Base-by-base conservation (phyloP, 1,140 invertebrate species). In the Anastrepha obliqua region DNA sequence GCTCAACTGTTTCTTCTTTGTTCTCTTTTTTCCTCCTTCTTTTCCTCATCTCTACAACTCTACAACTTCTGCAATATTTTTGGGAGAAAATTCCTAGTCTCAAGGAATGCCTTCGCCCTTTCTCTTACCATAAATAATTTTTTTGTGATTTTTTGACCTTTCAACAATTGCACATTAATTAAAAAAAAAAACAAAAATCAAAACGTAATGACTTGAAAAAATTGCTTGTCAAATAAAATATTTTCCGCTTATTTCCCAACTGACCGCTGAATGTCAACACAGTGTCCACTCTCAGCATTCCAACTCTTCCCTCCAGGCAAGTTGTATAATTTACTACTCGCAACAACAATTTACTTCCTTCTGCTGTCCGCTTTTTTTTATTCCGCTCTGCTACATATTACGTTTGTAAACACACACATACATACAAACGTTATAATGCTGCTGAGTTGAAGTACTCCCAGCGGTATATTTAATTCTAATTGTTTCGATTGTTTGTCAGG, bases 381-480 rank as follows among this genome's bases (percentile, higher is more conserved):
- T 20, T 64, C 20, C 62, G 20, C 17, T 64, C 62, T 20, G 7
- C n/a, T 5, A 20, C 20, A 3, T 29, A 29, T 29, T 29, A 29
- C 29, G 29, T 29, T 29, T 29, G 29, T 20, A 39, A 20, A 15
- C 42, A 44, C 5, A 3, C 5, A 67, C 15, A n/a, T 39, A 74
- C 42, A 74, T 6, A n/a, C 42, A 74, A 44, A 2, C 13, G 42
- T 44, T 55, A 86, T 78, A 74, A 20, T 89, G 1, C 78, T 29
- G n/a, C 74, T 51, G 44, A n/a, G 47, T n/a, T 55, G 47, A 55
- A 81, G 51, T 47, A 87, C 88, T 90, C 90, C 90, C 91, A 78
- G 58, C 90, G 89, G 91, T 89, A 88, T 88, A 90, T 91, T 91
- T 90, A 89, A 91, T 91, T 90, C 89, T 91, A 91, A 91, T 91